Conservation (phyloP, 2,888 invertebrate genomes). For the Elgonia sp. region DNA sequence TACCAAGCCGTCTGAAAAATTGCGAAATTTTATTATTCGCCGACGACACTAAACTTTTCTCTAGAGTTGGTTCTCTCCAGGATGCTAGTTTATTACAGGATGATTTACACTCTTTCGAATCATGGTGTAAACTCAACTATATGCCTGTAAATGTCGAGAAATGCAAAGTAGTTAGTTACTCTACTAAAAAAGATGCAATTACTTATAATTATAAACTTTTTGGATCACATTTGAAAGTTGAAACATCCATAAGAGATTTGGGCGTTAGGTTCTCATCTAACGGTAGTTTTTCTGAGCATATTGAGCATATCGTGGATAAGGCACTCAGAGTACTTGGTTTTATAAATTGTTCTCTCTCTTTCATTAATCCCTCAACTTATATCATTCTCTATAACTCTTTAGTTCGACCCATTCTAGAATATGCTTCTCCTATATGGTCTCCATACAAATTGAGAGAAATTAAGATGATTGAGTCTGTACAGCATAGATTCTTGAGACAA, state of each 20-base stretch:
- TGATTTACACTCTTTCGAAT: constrained; percentile 1
- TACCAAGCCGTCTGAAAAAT: background rate
- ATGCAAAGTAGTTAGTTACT: constrained; percentile 17
- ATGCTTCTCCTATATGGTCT: no score
- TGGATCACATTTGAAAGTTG: background rate
- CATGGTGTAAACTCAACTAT: background rate
- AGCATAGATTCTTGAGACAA: constrained; percentile 14
- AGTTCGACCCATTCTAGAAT: constrained; percentile 31
- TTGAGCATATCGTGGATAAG: background rate
- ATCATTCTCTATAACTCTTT: constrained; percentile 7
- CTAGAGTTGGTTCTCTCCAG: background rate
- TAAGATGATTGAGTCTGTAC: no score
- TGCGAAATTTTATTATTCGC: constrained; percentile 39
- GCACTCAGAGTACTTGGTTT: constrained; percentile 29
- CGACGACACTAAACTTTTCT: constrained; percentile 26
- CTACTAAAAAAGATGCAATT: background rate
- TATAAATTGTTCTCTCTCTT: constrained; percentile 6
- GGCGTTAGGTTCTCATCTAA: constrained; percentile 25
- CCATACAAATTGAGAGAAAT: no score
- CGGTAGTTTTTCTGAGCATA: constrained; percentile 19
- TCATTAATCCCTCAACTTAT: no score
- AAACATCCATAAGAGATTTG: background rate
- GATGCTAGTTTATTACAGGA: constrained; percentile 18
- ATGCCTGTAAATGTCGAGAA: constrained; percentile 25
- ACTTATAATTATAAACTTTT: background rate